A percentile compares a stretch with the other conserved stretches of the same genome.
Evolutionary conservation across 2,888 invertebrate genomes (phyloP).

Genomic region (Orchesella flavescens): DNA sequence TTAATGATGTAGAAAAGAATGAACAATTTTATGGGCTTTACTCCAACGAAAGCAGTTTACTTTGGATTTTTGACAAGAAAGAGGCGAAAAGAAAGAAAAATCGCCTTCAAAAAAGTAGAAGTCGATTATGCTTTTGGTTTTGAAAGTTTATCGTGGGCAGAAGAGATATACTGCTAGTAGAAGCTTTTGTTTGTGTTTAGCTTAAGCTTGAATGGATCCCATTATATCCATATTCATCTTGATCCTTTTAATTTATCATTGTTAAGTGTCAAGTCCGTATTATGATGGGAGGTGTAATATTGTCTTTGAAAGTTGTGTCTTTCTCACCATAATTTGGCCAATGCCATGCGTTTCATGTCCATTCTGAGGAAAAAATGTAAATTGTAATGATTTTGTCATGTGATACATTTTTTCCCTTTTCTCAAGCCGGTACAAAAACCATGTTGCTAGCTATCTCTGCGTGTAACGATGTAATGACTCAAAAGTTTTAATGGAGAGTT

Average conservation of each 20-base stretch:
- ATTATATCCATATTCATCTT: not conserved
- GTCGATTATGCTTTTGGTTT: slow-evolving; percentile 26
- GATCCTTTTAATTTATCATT: not conserved
- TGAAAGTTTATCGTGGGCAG: slow-evolving; percentile 26
- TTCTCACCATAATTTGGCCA: slow-evolving; percentile 51
- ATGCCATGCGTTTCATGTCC: slow-evolving; percentile 34
- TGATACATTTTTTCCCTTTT: slow-evolving; percentile 27
- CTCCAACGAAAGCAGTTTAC: not conserved
- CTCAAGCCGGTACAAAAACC: not conserved
- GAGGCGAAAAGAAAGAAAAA: not conserved
- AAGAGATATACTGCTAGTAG: not conserved
- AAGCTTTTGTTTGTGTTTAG: slow-evolving; percentile 1
- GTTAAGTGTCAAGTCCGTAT: not conserved
- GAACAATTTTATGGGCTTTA: too few species aligned
- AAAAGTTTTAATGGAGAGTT: slow-evolving; percentile 31
- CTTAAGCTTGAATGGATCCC: not conserved
- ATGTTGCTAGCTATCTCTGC: not conserved
- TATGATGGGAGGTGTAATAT: not conserved
- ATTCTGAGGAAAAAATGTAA: slow-evolving; percentile 19
- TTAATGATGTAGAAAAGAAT: too few species aligned
- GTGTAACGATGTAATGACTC: slow-evolving; percentile 23
- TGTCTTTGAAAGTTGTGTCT: slow-evolving; percentile 52
- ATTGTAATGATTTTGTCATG: slow-evolving; percentile 37
- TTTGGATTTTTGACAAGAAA: slow-evolving; percentile 17
- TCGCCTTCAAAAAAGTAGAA: slow-evolving; percentile 13